Evolutionary conservation across 1,140 invertebrate species (phyloP).

Genomic region (Pogonomyrmex barbatus): DNA sequence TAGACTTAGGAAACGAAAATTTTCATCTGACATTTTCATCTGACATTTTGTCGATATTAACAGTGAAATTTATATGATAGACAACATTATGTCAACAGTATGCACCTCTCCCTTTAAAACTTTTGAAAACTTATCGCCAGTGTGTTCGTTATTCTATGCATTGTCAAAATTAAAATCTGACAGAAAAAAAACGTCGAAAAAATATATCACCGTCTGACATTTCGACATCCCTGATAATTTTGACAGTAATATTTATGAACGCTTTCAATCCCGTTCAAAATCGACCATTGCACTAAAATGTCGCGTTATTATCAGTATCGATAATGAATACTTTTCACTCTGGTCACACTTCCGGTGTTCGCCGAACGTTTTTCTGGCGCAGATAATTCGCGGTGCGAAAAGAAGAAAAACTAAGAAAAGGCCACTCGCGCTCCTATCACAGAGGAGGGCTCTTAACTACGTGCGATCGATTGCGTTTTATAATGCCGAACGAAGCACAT

Average conservation of each 20-base stretch:
- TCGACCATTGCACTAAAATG: no score
- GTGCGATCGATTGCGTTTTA: background rate
- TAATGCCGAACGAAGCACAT: background rate
- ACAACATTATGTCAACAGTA: background rate
- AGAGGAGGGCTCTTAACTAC: conserved; percentile 7
- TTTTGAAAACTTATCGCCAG: background rate
- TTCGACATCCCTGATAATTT: conserved; percentile 29
- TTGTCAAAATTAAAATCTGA: conserved; percentile 19
- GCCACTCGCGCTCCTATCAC: background rate
- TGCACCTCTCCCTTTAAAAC: background rate
- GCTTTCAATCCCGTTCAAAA: conserved; percentile 27
- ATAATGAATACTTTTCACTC: background rate
- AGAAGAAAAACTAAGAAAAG: background rate
- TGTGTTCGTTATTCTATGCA: background rate
- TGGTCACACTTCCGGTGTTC: background rate
- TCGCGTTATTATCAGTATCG: no score
- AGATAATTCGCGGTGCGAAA: background rate
- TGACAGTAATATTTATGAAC: conserved; percentile 2
- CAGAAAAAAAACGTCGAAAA: background rate
- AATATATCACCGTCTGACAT: background rate
- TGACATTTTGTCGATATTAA: background rate
- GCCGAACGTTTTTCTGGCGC: background rate
- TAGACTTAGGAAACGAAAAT: background rate
- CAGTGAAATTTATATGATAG: background rate
- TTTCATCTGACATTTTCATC: background rate